These are phyloP conservation scores for Numenius phaeopus DNA, from an alignment of 2,797 vertebrate genomes.

Conservation along the genomic window DNA sequence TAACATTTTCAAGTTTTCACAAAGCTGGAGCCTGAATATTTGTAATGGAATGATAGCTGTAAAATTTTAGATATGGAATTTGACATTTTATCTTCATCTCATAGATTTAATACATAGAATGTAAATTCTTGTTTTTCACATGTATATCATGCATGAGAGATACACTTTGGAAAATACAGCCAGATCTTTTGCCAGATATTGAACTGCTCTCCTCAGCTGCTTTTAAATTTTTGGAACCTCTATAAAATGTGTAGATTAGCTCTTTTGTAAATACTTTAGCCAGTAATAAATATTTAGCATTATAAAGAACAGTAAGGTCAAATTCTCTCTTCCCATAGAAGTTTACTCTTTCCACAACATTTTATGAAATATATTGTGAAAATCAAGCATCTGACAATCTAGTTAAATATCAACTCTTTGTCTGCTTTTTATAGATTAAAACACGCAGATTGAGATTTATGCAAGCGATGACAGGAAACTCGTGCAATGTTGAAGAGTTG, in stretches of 20 bases:
- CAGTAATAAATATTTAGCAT: not conserved
- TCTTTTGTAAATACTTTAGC: not conserved
- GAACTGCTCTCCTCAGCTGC: not conserved
- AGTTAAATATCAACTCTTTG: not conserved
- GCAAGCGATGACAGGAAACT: not conserved
- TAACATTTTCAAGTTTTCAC: not conserved
- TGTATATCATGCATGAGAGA: not conserved
- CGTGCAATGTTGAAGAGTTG: not conserved
- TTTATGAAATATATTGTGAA: not conserved
- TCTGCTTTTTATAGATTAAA: not conserved
- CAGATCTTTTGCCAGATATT: not conserved
- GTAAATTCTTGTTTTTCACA: not conserved
- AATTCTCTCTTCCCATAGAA: not conserved
- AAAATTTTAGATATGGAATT: not conserved
- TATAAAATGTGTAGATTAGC: not conserved
- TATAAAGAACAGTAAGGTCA: not conserved
- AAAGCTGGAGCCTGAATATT: not conserved
- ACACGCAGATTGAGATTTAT: not conserved
- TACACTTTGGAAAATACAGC: not conserved
- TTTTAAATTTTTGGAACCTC: conserved; percentile 10
- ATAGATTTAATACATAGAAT: not conserved
- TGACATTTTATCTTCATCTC: not conserved
- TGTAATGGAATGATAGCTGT: not conserved
- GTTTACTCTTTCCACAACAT: not conserved
- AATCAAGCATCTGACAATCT: not conserved